These are phyloP conservation scores for Entomobrya multifasciata DNA, from an alignment of 2,888 invertebrate species.

Conservation along the genomic window DNA sequence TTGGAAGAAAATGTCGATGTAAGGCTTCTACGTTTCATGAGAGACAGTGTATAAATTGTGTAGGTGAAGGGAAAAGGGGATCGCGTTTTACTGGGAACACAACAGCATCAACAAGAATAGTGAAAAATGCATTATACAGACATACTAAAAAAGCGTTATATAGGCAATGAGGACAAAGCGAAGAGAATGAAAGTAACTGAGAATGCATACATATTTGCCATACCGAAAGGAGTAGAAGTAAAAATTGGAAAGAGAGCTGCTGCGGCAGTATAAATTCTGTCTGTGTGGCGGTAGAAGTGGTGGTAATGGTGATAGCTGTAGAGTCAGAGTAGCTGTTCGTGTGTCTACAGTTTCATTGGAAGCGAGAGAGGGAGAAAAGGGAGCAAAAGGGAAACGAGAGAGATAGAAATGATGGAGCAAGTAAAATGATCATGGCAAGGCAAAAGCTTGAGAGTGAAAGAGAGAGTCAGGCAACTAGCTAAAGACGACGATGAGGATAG, in stretches of 20 bases:
- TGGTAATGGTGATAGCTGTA: constrained; percentile 38
- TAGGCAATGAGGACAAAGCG: constrained; percentile 8
- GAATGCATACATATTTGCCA: background rate
- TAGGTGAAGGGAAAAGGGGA: constrained; percentile 53
- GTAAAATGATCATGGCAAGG: constrained; percentile 29
- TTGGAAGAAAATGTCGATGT: constrained; percentile 48
- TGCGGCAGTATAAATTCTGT: constrained; percentile 56
- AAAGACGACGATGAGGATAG: constrained; percentile 43
- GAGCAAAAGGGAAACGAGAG: constrained; percentile 33
- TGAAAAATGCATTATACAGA: background rate
- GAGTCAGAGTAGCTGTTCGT: constrained; percentile 16
- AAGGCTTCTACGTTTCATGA: constrained; percentile 67
- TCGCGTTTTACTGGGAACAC: constrained; percentile 36
- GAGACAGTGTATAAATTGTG: constrained; percentile 18
- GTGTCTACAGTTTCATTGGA: constrained; percentile 48
- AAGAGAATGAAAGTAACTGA: constrained; percentile 10
- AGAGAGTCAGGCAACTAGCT: background rate
- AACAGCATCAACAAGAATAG: constrained; percentile 5
- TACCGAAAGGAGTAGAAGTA: background rate
- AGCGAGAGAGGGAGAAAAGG: constrained; percentile 24
- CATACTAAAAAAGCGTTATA: constrained; percentile 10
- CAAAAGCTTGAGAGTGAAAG: too few species aligned
- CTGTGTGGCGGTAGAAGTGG: constrained; percentile 46
- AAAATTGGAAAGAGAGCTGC: background rate
- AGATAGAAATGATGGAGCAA: constrained; percentile 44